Conservation (phyloP, 2,113 vertebrate species). For the Emydura subglobosa region DNA sequence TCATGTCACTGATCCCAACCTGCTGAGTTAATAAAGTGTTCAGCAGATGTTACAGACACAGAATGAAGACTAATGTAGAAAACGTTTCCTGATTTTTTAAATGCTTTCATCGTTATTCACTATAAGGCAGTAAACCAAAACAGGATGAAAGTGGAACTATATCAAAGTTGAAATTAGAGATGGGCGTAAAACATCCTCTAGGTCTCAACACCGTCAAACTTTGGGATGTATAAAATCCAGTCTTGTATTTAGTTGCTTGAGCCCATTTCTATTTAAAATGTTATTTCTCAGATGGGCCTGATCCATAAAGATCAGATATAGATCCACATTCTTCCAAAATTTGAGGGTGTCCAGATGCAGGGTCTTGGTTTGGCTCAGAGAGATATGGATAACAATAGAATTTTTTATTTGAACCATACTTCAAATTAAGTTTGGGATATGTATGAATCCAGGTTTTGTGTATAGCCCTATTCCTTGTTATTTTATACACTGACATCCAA, state of each 20-base stretch:
- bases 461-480: not conserved
- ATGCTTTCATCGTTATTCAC: slow-evolving; percentile 47
- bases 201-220: not conserved
- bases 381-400: not conserved
- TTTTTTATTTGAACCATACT: not conserved
- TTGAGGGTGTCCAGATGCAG: not conserved
- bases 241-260: not conserved
- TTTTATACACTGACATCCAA: accelerated
- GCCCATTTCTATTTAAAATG: not conserved
- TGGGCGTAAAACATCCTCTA: not conserved
- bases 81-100: slow-evolving; percentile 52
- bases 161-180: not conserved
- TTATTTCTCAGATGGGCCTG: not conserved
- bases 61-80: slow-evolving; percentile 52
- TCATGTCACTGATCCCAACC: slow-evolving; percentile 25
- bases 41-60: slow-evolving; percentile 39
- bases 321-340: not conserved
- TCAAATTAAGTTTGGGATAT: not conserved
- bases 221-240: slow-evolving; percentile 18
- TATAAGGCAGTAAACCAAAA: slow-evolving; percentile 34
- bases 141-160: not conserved
- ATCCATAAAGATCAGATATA: not conserved
- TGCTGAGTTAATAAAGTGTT: not conserved
- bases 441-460: not conserved
- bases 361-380: not conserved